A percentile compares a stretch with the other conserved stretches of the same genome.
Conservation (phyloP, 1,140 invertebrate genomes). For the Protaetia brevitarsis region DNA sequence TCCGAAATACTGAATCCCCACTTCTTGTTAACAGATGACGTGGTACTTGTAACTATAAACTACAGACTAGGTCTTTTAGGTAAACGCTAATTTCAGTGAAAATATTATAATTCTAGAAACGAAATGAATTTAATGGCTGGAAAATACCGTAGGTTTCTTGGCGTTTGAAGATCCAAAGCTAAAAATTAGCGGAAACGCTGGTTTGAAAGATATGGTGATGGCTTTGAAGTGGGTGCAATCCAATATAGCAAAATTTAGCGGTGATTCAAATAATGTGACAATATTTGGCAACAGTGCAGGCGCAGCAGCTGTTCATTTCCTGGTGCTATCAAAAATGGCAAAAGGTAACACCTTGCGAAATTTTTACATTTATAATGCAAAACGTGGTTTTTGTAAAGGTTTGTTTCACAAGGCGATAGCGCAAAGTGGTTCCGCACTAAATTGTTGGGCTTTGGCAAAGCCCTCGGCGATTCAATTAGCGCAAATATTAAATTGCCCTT, state of each 20-base stretch:
- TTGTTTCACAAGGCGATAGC: slow-evolving; percentile 60
- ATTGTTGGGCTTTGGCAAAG: slow-evolving; percentile 49
- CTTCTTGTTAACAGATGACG: slow-evolving; percentile 58
- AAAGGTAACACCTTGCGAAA: slow-evolving; percentile 51
- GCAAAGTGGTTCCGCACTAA: slow-evolving; percentile 59
- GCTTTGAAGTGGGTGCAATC: slow-evolving; percentile 60
- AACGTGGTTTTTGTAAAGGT: slow-evolving; percentile 43
- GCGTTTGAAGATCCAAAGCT: slow-evolving; percentile 44
- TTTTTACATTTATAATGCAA: background rate
- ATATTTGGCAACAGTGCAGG: slow-evolving; percentile 61
- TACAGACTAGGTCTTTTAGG: slow-evolving; percentile 47
- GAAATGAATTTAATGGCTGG: background rate
- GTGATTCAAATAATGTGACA: slow-evolving; percentile 59
- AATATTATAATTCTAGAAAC: background rate
- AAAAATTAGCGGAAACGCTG: slow-evolving; percentile 57
- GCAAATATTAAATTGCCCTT: slow-evolving; percentile 32
- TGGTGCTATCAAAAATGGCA: slow-evolving; percentile 56
- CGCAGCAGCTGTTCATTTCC: slow-evolving; percentile 53
- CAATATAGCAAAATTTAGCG: slow-evolving; percentile 59
- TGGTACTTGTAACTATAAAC: slow-evolving; percentile 51
- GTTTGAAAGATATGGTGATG: slow-evolving; percentile 60
- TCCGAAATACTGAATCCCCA: slow-evolving; percentile 56
- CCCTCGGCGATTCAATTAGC: slow-evolving; percentile 47
- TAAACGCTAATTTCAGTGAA: background rate
- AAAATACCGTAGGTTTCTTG: slow-evolving; percentile 51